A percentile compares a stretch with the other conserved stretches of the same genome.
Conservation (phyloP, 1,140 invertebrate species). For the Melanaphis sacchari region DNA sequence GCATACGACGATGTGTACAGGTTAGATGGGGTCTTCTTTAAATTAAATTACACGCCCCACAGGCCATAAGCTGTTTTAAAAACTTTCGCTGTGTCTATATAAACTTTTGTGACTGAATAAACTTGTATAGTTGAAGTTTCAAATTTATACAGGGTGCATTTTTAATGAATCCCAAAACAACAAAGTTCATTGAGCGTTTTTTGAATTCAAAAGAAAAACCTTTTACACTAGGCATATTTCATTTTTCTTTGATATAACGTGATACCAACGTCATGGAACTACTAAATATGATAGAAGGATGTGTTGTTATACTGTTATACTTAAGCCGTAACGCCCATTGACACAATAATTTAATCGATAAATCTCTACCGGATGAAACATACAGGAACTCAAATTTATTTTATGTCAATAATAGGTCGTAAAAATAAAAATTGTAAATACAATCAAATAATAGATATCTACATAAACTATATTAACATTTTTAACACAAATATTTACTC, state of each 20-base stretch:
- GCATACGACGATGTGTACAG: conserved; percentile 93
- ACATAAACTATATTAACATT: no score
- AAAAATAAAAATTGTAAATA: no score
- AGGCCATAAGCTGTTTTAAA: background rate
- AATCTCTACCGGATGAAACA: background rate
- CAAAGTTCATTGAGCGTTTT: background rate
- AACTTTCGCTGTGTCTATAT: background rate
- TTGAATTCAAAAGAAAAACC: background rate
- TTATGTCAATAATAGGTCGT: no score
- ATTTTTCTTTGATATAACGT: background rate
- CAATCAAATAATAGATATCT: no score
- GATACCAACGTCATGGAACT: background rate
- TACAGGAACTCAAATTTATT: no score
- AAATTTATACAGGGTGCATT: background rate
- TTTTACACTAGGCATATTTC: background rate
- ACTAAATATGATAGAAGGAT: background rate
- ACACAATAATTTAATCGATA: background rate
- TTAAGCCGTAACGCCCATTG: background rate
- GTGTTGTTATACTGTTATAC: background rate
- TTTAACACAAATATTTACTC: no score
- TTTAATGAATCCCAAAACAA: background rate
- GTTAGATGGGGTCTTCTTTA: conserved; percentile 64
- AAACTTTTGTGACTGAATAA: background rate
- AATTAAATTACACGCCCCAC: conserved; percentile 11
- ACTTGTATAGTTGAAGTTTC: background rate